Conservation (phyloP, 2,888 invertebrate genomes). For the Agrotis ipsilon region DNA sequence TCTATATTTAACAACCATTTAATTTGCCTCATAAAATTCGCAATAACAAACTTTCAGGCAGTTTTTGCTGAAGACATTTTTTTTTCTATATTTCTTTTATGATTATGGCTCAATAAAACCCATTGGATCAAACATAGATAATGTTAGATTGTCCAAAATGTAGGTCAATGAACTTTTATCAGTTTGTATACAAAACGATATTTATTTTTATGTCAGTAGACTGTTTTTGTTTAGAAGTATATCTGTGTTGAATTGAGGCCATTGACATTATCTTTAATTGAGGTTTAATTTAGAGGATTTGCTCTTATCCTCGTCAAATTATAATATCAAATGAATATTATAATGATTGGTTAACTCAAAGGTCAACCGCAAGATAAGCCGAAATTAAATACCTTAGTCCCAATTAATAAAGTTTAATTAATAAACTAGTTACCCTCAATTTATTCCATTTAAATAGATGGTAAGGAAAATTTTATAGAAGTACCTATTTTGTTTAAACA, state of each 20-base stretch:
- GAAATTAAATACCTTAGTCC: background rate
- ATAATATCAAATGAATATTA: background rate
- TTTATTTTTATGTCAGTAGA: slow-evolving; percentile 44
- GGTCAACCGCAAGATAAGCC: slow-evolving; percentile 3
- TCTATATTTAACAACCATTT: slow-evolving; percentile 7
- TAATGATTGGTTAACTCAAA: background rate
- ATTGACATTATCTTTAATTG: slow-evolving; percentile 19
- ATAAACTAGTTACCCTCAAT: background rate
- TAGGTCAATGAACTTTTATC: slow-evolving; percentile 64
- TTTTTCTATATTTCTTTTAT: slow-evolving; percentile 12
- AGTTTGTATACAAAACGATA: slow-evolving; percentile 51
- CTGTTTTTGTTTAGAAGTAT: slow-evolving; percentile 25
- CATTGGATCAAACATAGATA: slow-evolving; percentile 35
- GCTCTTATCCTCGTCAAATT: background rate
- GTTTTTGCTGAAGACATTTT: slow-evolving; percentile 2
- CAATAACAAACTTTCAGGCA: slow-evolving; percentile 19
- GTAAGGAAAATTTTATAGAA: background rate
- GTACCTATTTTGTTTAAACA: background rate
- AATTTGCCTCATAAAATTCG: slow-evolving; percentile 31
- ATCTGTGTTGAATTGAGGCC: slow-evolving; percentile 29
- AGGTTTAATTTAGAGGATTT: background rate
- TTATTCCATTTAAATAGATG: background rate
- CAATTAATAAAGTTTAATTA: slow-evolving; percentile 6
- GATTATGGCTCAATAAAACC: slow-evolving; percentile 44
- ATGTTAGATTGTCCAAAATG: slow-evolving; percentile 35